Evolutionary conservation across 1,140 invertebrate species (phyloP).

Genomic region (Thrips palmi): DNA sequence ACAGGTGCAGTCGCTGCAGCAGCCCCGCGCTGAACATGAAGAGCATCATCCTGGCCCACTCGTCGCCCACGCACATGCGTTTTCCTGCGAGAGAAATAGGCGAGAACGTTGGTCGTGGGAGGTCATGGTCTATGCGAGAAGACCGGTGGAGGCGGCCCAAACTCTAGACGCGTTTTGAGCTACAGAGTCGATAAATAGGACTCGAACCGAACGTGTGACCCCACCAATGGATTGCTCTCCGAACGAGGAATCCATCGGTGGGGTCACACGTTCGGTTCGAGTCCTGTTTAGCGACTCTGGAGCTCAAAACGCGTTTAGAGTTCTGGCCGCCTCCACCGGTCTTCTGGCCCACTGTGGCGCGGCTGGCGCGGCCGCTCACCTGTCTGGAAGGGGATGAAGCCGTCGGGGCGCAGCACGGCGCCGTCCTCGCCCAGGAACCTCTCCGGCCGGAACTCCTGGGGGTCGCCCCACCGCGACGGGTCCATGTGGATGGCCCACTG

Average conservation of each 20-base stretch:
- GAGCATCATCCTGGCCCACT: constrained; percentile 56
- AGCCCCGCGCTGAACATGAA: constrained; percentile 43
- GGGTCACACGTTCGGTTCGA: too few relatives aligned
- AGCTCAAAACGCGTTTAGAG: too few relatives aligned
- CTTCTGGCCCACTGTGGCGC: too few relatives aligned
- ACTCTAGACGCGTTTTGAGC: too few relatives aligned
- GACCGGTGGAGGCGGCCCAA: too few relatives aligned
- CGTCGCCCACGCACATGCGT: constrained; percentile 70
- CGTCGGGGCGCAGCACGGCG: constrained; percentile 36
- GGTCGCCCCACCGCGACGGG: constrained; percentile 44
- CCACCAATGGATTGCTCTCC: too few relatives aligned
- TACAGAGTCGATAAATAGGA: too few relatives aligned
- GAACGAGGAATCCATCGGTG: too few relatives aligned
- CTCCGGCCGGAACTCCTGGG: constrained; percentile 47
- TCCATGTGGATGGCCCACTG: constrained; percentile 74
- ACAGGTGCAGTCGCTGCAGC: constrained; percentile 37
- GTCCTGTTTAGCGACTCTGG: too few relatives aligned
- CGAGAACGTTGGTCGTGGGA: neutral
- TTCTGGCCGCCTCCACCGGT: too few relatives aligned
- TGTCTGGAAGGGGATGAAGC: constrained; percentile 70
- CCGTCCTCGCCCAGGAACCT: constrained; percentile 52
- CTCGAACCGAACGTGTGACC: too few relatives aligned
- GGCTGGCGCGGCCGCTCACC: constrained; percentile 36
- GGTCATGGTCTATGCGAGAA: neutral
- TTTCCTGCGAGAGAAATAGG: constrained; percentile 39